Evolutionary conservation across 2,888 invertebrate species (phyloP), one percentile per base, ranked within the genome.

Genomic region (Halictus quadricinctus): DNA sequence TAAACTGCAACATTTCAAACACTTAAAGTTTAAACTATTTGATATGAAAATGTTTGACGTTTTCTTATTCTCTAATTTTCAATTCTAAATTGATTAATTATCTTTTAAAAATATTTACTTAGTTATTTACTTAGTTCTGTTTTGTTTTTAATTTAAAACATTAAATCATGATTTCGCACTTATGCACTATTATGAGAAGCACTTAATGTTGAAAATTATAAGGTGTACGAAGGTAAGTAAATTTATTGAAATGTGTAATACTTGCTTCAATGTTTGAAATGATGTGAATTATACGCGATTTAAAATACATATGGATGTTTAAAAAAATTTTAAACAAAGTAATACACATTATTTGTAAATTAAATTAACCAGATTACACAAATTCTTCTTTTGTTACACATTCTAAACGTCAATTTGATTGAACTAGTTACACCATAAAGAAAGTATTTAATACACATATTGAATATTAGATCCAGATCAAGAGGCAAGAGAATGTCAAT

Each of bases 401-500:
- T 7, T 29, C 6, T 15, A 25, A 25, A 60, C 25, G 25, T 60
- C 6, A 29, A 13, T 64, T 29, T 29, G 13, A 29, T 60, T 7
- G 8, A 29, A 66, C 15, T 8, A 3, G 3, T 36, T 66, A 36
- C 3, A 18, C 10, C 1, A 21, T 18, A 36, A 66, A 66, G 36
- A 15, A 66, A 69, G 2, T 36, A 41, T 46, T 46, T 10, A 64
- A 41, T 73, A 41, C 18, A 41, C 21, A n/a, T 48, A 79, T 64
- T 36, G 29, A n/a, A 25, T 48, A 73, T 80, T 94, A 97, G 98
- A 98, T 96, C 97, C 97, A 75, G 96, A 96, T 85, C 97, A 97
- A 95, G 95, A 96, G 90, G 96, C 96, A 91, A 97, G 97, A 94
- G 96, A 97, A 95, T 99, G 99, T 95, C 97, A 97, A 91, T 99